These are phyloP conservation scores for Setophaga kirtlandii DNA, from an alignment of 2,113 vertebrate species.

Conservation along the genomic window DNA sequence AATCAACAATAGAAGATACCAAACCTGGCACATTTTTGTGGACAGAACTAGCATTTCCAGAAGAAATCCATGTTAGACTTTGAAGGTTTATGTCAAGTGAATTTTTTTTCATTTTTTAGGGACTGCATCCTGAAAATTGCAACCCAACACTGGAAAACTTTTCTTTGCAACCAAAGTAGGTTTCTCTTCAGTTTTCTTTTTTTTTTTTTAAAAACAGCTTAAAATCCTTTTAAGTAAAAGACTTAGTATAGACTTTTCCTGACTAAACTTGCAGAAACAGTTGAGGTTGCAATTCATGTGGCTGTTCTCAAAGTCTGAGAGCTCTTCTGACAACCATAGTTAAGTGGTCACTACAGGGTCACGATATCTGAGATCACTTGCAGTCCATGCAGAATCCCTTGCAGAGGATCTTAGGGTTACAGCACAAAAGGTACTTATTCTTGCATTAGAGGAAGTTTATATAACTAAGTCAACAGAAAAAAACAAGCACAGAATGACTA, in stretches of 20 bases:
- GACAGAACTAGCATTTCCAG: background rate
- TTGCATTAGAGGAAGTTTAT: slow-evolving; percentile 9
- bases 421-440: background rate
- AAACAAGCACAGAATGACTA: background rate
- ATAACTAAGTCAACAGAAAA: slow-evolving; percentile 24
- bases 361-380: background rate
- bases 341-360: background rate
- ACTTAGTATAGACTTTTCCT: background rate
- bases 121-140: background rate
- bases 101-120: background rate
- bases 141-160: background rate
- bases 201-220: no score
- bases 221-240: background rate
- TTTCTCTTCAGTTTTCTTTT: background rate
- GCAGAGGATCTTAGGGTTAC: background rate
- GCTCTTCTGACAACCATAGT: background rate
- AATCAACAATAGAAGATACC: background rate
- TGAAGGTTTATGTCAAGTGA: background rate
- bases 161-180: background rate
- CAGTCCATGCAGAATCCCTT: background rate
- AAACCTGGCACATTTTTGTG: slow-evolving; percentile 11
- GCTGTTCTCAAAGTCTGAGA: background rate
- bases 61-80: background rate
- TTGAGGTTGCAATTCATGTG: background rate
- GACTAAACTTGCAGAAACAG: background rate